Conservation (phyloP, 2,113 vertebrate genomes). For the Anolis sagrei region DNA sequence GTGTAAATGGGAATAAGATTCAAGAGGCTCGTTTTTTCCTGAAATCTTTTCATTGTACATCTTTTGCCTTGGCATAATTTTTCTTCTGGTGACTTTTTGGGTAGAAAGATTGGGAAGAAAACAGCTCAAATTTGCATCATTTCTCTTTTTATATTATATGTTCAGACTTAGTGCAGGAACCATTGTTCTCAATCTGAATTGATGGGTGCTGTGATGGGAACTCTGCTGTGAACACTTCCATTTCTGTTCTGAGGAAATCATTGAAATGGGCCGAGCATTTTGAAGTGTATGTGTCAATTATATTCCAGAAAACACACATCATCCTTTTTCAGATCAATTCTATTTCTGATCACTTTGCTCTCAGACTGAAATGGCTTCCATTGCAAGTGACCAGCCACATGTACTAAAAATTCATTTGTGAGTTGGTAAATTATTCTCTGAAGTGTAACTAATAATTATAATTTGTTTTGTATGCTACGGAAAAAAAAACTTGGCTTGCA, state of each 20-base stretch:
- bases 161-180: background rate
- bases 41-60: background rate
- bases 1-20: background rate
- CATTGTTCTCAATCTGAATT: background rate
- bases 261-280: background rate
- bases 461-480: slow-evolving; percentile 3
- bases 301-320: background rate
- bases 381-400: background rate
- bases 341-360: background rate
- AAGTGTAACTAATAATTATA: background rate
- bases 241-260: background rate
- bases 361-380: slow-evolving; percentile 17
- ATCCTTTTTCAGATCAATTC: background rate
- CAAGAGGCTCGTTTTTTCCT: background rate
- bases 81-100: background rate
- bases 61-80: background rate
- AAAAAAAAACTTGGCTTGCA: slow-evolving; percentile 6
- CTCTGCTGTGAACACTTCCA: background rate
- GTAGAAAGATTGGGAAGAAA: background rate
- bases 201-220: background rate
- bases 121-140: background rate
- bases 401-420: slow-evolving; percentile 5
- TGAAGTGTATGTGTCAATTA: background rate
- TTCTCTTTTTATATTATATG: background rate
- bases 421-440: background rate